These are phyloP conservation scores for Empis livida DNA, from an alignment of 2,888 invertebrate genomes.

Conservation along the genomic window DNA sequence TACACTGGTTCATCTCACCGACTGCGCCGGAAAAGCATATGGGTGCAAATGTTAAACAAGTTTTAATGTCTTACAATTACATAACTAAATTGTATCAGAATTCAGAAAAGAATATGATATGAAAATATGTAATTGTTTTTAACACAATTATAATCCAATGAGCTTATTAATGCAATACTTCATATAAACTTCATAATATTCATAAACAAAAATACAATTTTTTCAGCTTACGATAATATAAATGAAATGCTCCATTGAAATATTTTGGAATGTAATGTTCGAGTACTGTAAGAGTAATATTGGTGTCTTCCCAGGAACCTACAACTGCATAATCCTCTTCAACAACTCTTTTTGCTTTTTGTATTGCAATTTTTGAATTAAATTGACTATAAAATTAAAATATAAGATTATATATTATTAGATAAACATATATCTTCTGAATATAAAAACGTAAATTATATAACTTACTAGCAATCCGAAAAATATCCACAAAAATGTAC, in stretches of 20 bases:
- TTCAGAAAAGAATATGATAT: no score
- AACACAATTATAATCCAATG: no score
- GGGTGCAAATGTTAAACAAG: no score
- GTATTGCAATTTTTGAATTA: slow-evolving; percentile 63
- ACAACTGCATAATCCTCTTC: slow-evolving; percentile 75
- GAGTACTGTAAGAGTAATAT: slow-evolving; percentile 64
- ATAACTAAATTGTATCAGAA: no score
- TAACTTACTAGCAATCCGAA: slow-evolving; percentile 57
- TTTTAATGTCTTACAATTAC: no score
- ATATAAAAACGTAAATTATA: neutral
- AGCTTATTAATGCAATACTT: no score
- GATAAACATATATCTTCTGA: no score
- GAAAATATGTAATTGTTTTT: no score
- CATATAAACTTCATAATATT: no score
- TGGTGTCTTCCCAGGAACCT: slow-evolving; percentile 73
- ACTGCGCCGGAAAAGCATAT: no score
- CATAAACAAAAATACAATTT: no score
- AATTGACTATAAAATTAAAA: slow-evolving; percentile 49
- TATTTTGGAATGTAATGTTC: slow-evolving; percentile 70
- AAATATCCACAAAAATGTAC: slow-evolving; percentile 82
- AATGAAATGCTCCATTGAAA: slow-evolving; percentile 57
- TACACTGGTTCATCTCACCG: no score
- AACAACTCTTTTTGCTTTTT: slow-evolving; percentile 67
- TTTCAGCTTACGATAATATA: slow-evolving; percentile 79
- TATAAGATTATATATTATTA: neutral